phyloP scores from a whole-genome alignment of 2,113 vertebrate genomes.

The Xenopus laevis region DNA sequence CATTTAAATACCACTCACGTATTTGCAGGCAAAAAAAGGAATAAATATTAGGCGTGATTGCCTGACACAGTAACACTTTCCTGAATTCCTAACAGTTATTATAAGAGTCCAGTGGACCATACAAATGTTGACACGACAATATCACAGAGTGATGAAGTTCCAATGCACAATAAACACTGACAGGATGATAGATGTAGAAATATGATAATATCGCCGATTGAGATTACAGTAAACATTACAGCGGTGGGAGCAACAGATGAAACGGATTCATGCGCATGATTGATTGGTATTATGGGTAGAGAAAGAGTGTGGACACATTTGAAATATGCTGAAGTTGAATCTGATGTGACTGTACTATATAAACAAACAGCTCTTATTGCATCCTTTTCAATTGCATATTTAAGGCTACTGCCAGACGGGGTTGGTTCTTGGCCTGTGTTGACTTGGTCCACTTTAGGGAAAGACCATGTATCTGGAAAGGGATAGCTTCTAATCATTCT shows the following conservation, averaged over 20 bases:
- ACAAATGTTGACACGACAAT: slow-evolving; percentile 40
- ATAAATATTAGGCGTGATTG: slow-evolving; percentile 30
- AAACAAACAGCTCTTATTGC: too few species aligned
- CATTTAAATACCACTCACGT: slow-evolving; percentile 1
- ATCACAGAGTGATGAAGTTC: slow-evolving; percentile 34
- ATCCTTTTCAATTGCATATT: too few species aligned
- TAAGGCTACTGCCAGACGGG: too few species aligned
- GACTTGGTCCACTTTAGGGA: too few species aligned
- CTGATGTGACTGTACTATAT: too few species aligned
- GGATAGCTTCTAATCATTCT: too few species aligned
- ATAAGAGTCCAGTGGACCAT: slow-evolving; percentile 37
- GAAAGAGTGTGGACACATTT: not conserved
- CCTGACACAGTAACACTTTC: slow-evolving; percentile 35
- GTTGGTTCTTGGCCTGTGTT: too few species aligned
- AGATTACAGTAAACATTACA: not conserved
- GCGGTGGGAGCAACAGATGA: not conserved
- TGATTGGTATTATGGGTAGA: not conserved
- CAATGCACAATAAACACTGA: slow-evolving; percentile 18
- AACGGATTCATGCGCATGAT: not conserved
- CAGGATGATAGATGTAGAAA: slow-evolving; percentile 30
- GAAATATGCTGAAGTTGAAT: not conserved
- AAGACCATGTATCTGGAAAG: too few species aligned
- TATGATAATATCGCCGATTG: slow-evolving; percentile 6
- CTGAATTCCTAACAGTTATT: slow-evolving; percentile 44
- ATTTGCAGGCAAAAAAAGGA: slow-evolving; percentile 8